Percentiles rank a stretch among this genome's conserved stretches.
These are phyloP conservation scores for Hystrix cristata DNA, from an alignment of 2,113 vertebrate genomes.

Conservation along the genomic window DNA sequence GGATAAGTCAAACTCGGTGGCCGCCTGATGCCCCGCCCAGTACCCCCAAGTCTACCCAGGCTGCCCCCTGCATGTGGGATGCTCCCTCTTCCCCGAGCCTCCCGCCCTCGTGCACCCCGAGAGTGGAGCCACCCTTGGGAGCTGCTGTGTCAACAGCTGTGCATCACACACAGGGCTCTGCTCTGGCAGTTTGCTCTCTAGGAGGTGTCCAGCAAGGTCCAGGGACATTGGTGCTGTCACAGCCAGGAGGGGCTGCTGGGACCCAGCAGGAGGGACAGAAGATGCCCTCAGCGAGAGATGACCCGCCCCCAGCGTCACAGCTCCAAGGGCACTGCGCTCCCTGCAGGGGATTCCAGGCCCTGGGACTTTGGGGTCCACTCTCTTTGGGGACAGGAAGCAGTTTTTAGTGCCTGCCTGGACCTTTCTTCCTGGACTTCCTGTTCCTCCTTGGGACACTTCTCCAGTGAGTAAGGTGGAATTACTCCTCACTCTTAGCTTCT, in stretches of 20 bases:
- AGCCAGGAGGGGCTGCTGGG: background rate
- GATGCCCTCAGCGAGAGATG: background rate
- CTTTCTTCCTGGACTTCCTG: background rate
- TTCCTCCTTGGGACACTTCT: background rate
- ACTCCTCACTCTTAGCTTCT: background rate
- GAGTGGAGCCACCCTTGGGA: background rate
- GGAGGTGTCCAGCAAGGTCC: background rate
- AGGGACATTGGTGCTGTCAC: background rate
- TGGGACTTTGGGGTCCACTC: background rate
- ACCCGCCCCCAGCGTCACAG: background rate
- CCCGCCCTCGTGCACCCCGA: background rate
- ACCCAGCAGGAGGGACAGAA: background rate
- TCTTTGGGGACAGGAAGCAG: background rate
- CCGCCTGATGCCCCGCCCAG: background rate
- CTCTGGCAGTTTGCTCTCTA: background rate
- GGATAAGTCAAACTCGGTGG: background rate
- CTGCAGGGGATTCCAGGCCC: background rate
- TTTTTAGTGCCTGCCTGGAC: too few relatives aligned
- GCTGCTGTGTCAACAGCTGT: background rate
- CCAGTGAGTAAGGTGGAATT: background rate
- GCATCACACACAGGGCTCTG: background rate
- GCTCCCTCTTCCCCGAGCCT: background rate
- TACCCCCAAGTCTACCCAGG: too few relatives aligned
- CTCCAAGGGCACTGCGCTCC: background rate
- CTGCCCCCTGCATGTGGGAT: too few relatives aligned